phyloP scores from a whole-genome alignment of 2,888 invertebrate genomes.

The Muscina levida region DNA sequence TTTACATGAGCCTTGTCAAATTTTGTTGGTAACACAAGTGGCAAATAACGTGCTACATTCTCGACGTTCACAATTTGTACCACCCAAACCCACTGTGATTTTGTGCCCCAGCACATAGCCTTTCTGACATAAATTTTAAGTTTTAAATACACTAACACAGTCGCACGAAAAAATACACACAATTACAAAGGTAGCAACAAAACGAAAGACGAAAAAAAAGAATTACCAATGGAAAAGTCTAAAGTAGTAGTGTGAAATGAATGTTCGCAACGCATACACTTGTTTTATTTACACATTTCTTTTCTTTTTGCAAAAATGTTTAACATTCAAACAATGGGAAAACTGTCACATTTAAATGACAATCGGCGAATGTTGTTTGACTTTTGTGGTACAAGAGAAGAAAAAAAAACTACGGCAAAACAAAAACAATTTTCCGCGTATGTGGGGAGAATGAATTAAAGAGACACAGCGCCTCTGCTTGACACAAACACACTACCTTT shows the following conservation, averaged over 20 bases:
- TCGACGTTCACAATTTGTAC: slow-evolving; percentile 26
- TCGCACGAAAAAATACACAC: slow-evolving; percentile 57
- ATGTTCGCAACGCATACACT: slow-evolving; percentile 25
- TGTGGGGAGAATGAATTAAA: slow-evolving; percentile 59
- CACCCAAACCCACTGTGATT: slow-evolving; percentile 45
- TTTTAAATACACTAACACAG: slow-evolving; percentile 68
- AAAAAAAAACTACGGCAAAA: slow-evolving; percentile 54
- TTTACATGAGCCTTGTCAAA: too few species aligned
- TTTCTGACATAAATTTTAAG: slow-evolving; percentile 67
- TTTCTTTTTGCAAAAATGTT: background rate
- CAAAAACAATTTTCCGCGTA: slow-evolving; percentile 65
- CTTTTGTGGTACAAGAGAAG: slow-evolving; percentile 43
- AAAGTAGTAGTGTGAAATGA: slow-evolving; percentile 33
- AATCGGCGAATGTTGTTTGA: slow-evolving; percentile 63
- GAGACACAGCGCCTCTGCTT: slow-evolving; percentile 63
- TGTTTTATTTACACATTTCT: slow-evolving; percentile 57
- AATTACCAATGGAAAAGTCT: slow-evolving; percentile 58
- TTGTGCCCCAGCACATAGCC: slow-evolving; percentile 67
- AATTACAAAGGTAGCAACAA: slow-evolving; percentile 54
- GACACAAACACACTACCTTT: slow-evolving; percentile 63
- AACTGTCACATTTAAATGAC: slow-evolving; percentile 60
- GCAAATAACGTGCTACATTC: too few species aligned
- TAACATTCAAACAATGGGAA: slow-evolving; percentile 43
- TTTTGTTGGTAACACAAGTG: too few species aligned
- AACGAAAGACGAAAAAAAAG: slow-evolving; percentile 48